Base-by-base conservation (phyloP, 2,888 invertebrate species). In the Habroteleia sp. region DNA sequence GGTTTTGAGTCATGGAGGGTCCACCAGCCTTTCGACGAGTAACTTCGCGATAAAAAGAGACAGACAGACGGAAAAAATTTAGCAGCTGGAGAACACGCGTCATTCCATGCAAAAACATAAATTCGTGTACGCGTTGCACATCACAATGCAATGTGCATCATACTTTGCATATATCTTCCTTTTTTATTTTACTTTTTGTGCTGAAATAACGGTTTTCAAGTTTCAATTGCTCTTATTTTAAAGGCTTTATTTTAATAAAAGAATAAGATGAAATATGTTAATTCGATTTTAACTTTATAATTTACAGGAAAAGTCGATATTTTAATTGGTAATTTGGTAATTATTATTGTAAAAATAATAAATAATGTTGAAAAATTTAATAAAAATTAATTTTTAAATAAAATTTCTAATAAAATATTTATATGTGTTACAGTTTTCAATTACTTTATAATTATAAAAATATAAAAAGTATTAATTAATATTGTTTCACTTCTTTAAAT, bases 61-160 rank as follows among this genome's bases (percentile, higher is more conserved):
- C 73, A 41, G 72, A 8, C 7, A 11, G 11, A 5, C n/a, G 23
- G 11, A 44, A 31, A 46, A 46, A 46, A 17, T 10, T 80, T 81
- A 84, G 82, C 87, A 87, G 87, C 85, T 87, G 87, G 82, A 83
- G 82, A 83, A 87, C 86, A 87, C 86, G 86, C 87, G 87, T 86
- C 85, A 84, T 82, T 83, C 29, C 5, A 10, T 46, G 17, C 46
- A 46, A 29, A 46, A 31, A 10, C 31, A 8, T 16, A 10, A 17
- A 31, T 29, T 29, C 10, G 8, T 16, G 13, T 31, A 46, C 10
- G 27, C n/a, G 39, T 25, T 46, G 46, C 54, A 56, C 25, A 66
- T 56, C 41, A 66, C 66, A 66, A 56, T 66, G 48, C 41, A 56
- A 48, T 56, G 27, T 56, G 65, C 52, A 65, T 44, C 65, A 8